A percentile compares a stretch with the other conserved stretches of the same genome.
These are phyloP conservation scores for Hippasteria phrygiana DNA, from an alignment of 53 echinoderm and acorn worm species.

Conservation along the genomic window DNA sequence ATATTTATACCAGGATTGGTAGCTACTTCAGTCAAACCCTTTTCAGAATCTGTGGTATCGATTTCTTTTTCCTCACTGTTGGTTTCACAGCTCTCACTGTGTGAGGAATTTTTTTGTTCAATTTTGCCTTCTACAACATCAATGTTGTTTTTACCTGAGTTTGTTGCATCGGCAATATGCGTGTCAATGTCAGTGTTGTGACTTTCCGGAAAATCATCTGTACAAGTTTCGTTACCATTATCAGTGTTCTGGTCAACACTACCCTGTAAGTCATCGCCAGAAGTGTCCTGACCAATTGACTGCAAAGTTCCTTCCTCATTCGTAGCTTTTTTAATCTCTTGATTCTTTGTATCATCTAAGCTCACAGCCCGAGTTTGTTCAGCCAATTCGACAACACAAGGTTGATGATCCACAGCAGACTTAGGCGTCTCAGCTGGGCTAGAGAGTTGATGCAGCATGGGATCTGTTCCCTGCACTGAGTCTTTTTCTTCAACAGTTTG, in stretches of 20 bases:
- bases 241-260: constrained; percentile 49
- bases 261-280: constrained; percentile 30
- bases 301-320: background rate
- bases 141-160: constrained; percentile 36
- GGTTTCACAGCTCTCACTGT: background rate
- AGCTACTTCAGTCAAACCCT: background rate
- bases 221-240: constrained; percentile 27
- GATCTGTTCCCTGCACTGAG: background rate
- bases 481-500: background rate
- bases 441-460: background rate
- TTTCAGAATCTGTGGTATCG: background rate
- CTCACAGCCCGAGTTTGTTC: constrained; percentile 42
- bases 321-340: constrained; percentile 2
- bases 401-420: background rate
- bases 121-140: background rate
- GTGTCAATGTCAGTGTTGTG: background rate
- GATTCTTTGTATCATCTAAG: background rate
- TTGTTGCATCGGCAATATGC: background rate
- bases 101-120: constrained; percentile 17
- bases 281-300: background rate
- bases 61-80: background rate
- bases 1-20: background rate
- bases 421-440: background rate
- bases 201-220: background rate
- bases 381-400: background rate